Evolutionary conservation across 2,113 vertebrate species (phyloP), one percentile per base, ranked within the genome.

Genomic region (Spilogale gracilis): DNA sequence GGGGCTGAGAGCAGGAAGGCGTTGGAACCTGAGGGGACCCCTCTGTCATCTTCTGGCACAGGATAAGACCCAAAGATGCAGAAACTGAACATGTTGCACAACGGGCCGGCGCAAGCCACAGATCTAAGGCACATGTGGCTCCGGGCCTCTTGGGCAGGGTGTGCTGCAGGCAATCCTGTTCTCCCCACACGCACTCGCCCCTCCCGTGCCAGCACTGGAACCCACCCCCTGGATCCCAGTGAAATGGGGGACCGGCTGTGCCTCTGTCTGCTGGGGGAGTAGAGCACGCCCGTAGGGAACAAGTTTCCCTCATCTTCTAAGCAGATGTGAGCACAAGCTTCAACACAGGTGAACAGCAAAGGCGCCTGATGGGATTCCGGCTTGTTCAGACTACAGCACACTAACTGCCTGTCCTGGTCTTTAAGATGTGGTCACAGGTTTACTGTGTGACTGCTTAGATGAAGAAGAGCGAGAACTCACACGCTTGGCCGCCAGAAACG

Each of bases 31-130:
- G 16, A 13, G 27, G 3, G 2, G 8, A 52, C 83, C 50, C 60
- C 16, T 14, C 30, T 10, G 23, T 61, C 56, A 73, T 54, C 30
- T 84, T 9, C 54, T 0, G 5, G n/a, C 78, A 38, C 5, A 1
- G 61, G 63, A 45, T 27, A 30, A 88, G 5, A 48, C 13, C 69
- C 73, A 58, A 60, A 63, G 69, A 84, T 1, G 11, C 20, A 50
- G 23, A 13, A 52, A 14, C 0, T n/a, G 30, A 9, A 9, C 16
- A 38, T 1, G 3, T 14, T 25, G 20, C 16, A 9, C 63, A 74
- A 10, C 0, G 21, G 63, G 25, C 18, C 30, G 13, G 63, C 27
- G 63, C 56, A 80, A 94, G 54, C n/a, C 45, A 9, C 17, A 54
- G 8, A 23, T 38, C 30, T 13, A 25, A 32, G 32, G 27, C n/a